phyloP scores from a whole-genome alignment of 2,797 vertebrate genomes.

The Chromis chromis region DNA sequence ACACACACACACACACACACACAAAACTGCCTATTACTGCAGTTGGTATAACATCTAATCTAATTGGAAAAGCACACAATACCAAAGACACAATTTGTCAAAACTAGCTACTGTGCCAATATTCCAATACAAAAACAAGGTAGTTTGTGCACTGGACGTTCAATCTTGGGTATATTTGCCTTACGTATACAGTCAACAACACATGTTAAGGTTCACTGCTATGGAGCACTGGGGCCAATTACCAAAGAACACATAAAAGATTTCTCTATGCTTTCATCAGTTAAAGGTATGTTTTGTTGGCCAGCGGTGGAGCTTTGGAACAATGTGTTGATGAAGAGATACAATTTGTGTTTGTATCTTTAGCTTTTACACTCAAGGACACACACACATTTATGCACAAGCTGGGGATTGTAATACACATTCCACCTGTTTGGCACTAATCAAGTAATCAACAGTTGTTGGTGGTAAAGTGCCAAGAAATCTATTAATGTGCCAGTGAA shows the following conservation, averaged over 20 bases:
- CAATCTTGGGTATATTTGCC: neutral
- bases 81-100: constrained; percentile 24
- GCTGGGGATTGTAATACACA: neutral
- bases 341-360: neutral
- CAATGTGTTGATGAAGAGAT: neutral
- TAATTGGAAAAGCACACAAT: constrained; percentile 20
- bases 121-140: neutral
- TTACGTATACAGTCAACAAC: neutral
- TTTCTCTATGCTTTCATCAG: neutral
- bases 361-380: neutral
- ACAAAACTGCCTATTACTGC: neutral
- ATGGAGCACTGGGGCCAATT: constrained; percentile 8
- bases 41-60: constrained; percentile 19
- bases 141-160: neutral
- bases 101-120: neutral
- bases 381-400: neutral
- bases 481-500: neutral
- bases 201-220: neutral
- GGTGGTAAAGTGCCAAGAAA: neutral
- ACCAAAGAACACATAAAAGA: neutral
- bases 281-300: neutral
- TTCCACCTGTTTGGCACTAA: neutral
- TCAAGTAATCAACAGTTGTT: neutral
- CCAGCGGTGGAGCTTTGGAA: too few relatives aligned
- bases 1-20: constrained; percentile 15